phyloP scores from a whole-genome alignment of 2,888 invertebrate species.

The Acrobasis repandana region DNA sequence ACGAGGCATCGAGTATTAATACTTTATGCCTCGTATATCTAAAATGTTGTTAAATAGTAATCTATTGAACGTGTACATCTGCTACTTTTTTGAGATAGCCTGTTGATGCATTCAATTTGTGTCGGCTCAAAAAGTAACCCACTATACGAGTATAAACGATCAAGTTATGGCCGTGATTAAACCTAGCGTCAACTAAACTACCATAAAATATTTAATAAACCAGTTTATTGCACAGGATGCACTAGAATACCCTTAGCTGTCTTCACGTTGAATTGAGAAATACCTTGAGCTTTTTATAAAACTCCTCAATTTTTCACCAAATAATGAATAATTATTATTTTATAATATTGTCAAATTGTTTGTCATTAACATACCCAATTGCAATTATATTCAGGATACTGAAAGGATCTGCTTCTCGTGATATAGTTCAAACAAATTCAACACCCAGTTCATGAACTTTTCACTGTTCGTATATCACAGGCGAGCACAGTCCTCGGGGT shows the following conservation, averaged over 20 bases:
- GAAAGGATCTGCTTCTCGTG: slow-evolving; percentile 60
- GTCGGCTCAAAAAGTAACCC: background rate
- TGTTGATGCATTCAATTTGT: too few relatives aligned
- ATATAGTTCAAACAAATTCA: slow-evolving; percentile 76
- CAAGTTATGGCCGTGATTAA: slow-evolving; percentile 9
- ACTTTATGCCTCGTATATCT: too few relatives aligned
- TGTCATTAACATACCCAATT: slow-evolving; percentile 57
- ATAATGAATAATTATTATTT: background rate
- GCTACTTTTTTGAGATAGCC: too few relatives aligned
- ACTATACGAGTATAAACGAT: background rate
- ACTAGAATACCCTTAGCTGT: slow-evolving; percentile 41
- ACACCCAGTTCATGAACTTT: slow-evolving; percentile 81
- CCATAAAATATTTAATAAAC: slow-evolving; percentile 73
- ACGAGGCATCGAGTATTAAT: too few relatives aligned
- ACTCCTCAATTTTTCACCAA: background rate
- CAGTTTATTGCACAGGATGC: slow-evolving; percentile 66
- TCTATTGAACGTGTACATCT: too few relatives aligned
- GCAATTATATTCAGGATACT: slow-evolving; percentile 40
- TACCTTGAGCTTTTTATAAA: background rate
- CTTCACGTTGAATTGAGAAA: slow-evolving; percentile 9
- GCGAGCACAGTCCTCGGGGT: slow-evolving; percentile 70
- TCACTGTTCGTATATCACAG: slow-evolving; percentile 80
- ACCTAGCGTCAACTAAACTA: slow-evolving; percentile 36
- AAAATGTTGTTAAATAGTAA: too few relatives aligned
- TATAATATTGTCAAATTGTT: background rate